phyloP scores from a whole-genome alignment of 2,797 vertebrate species.

The Spinus olivaceus region DNA sequence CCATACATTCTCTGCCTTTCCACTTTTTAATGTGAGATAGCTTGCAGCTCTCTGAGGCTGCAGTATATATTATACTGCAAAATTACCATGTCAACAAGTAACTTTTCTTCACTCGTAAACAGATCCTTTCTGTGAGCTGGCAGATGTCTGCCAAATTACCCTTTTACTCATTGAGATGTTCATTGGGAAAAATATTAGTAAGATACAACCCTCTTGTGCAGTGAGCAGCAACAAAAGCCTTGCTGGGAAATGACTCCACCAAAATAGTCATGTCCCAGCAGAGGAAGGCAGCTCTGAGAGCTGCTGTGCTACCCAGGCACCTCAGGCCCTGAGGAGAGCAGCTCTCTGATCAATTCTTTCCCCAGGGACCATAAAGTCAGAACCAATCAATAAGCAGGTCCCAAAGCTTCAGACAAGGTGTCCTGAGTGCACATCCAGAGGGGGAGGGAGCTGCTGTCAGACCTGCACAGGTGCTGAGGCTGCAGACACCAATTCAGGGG shows the following conservation, averaged over 20 bases:
- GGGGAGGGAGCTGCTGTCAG: accelerated
- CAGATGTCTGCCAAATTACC: slow-evolving; percentile 18
- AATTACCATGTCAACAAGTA: slow-evolving; percentile 56
- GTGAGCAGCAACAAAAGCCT: slow-evolving; percentile 29
- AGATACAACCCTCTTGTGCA: slow-evolving; percentile 15
- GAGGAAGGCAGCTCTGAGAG: slow-evolving; percentile 20
- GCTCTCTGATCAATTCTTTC: background rate
- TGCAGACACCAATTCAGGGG: background rate
- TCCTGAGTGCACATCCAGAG: background rate
- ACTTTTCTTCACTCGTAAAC: slow-evolving; percentile 31
- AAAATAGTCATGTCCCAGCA: slow-evolving; percentile 43
- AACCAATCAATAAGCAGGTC: background rate
- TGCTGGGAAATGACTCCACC: slow-evolving; percentile 34
- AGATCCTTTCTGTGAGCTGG: slow-evolving; percentile 12
- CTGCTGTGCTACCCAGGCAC: background rate
- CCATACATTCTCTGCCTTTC: background rate
- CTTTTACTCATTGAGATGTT: slow-evolving; percentile 19
- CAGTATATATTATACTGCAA: slow-evolving; percentile 6
- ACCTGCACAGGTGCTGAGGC: accelerated
- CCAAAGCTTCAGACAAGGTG: background rate
- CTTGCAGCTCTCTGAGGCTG: background rate
- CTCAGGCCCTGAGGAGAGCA: background rate
- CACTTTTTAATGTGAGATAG: background rate
- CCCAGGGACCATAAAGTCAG: accelerated
- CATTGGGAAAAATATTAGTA: slow-evolving; percentile 14